Conservation (phyloP, 1,140 invertebrate genomes). For the Trypoxylus dichotomus region DNA sequence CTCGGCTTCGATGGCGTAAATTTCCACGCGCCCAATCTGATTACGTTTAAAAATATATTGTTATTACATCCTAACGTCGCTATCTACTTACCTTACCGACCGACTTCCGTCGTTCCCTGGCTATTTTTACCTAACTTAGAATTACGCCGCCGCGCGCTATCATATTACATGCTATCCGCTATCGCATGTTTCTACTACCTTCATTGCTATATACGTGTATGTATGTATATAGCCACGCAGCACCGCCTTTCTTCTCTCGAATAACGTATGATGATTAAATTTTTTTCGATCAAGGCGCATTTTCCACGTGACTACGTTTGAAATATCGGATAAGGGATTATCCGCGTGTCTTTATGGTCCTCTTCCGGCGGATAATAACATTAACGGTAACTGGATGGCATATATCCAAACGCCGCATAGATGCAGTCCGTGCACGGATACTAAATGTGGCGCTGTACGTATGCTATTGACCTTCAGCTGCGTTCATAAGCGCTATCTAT, state of each 20-base stretch:
- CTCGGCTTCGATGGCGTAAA: neutral
- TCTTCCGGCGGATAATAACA: slow-evolving; percentile 37
- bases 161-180: too few relatives aligned
- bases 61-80: neutral
- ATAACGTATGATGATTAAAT: slow-evolving; percentile 43
- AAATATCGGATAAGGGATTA: slow-evolving; percentile 37
- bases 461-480: too few relatives aligned
- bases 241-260: neutral
- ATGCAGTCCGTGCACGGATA: slow-evolving; percentile 33
- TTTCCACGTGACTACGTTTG: slow-evolving; percentile 26
- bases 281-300: slow-evolving; percentile 32
- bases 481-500: too few relatives aligned
- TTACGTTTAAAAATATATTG: slow-evolving; percentile 27
- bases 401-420: slow-evolving; percentile 37
- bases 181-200: neutral
- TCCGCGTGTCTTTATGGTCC: slow-evolving; percentile 36
- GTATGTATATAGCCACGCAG: slow-evolving; percentile 23
- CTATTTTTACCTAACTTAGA: slow-evolving; percentile 25
- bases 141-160: neutral
- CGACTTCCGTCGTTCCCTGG: neutral
- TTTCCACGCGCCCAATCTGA: neutral
- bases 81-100: slow-evolving; percentile 20
- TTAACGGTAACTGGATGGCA: slow-evolving; percentile 38
- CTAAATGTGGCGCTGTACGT: too few relatives aligned
- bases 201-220: neutral